Conservation (phyloP, 1,140 invertebrate species). For the Micrasema longulum region DNA sequence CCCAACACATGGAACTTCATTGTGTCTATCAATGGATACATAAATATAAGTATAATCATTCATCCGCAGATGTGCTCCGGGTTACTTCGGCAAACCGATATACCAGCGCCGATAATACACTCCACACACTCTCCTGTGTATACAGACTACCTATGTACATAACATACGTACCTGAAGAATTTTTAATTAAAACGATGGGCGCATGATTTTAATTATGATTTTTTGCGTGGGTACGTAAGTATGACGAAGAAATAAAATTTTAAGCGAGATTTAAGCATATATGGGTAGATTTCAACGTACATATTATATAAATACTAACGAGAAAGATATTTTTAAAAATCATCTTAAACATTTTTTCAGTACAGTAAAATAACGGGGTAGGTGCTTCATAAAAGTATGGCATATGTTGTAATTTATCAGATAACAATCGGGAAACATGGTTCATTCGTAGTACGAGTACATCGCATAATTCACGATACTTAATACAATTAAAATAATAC, state of each 20-base stretch:
- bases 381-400: too few relatives aligned
- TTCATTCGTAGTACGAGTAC: too few relatives aligned
- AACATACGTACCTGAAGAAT: constrained; percentile 30
- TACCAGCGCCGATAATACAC: background rate
- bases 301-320: too few relatives aligned
- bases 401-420: too few relatives aligned
- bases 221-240: constrained; percentile 52
- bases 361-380: too few relatives aligned
- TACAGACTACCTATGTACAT: background rate
- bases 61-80: constrained; percentile 14
- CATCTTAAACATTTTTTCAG: too few relatives aligned
- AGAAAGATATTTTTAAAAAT: too few relatives aligned
- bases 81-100: constrained; percentile 1
- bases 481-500: too few relatives aligned
- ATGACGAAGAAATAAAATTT: constrained; percentile 44
- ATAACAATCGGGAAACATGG: too few relatives aligned
- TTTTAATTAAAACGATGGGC: constrained; percentile 55
- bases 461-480: too few relatives aligned
- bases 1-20: constrained; percentile 44
- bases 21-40: constrained; percentile 47
- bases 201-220: constrained; percentile 55
- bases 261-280: constrained; percentile 10
- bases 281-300: constrained; percentile 11
- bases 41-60: constrained; percentile 47
- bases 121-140: background rate